Evolutionary conservation across 2,113 vertebrate species (phyloP).

Genomic region (Charadrius vociferus): DNA sequence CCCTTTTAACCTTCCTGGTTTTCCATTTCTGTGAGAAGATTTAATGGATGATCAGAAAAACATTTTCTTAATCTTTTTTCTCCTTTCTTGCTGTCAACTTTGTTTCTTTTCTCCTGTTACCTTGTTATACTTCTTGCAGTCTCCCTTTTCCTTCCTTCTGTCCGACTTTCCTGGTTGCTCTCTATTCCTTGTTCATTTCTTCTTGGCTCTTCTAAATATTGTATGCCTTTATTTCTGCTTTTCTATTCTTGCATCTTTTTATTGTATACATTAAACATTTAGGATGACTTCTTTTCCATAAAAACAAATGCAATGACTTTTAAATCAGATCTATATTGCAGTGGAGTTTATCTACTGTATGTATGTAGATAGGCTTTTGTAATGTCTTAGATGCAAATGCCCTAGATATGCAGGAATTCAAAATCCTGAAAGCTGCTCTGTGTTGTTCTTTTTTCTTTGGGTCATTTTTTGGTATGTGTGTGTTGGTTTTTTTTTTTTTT

Average conservation of each 20-base stretch:
- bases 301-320: not conserved
- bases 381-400: not conserved
- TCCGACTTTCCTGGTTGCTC: not conserved
- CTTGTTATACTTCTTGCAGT: not conserved
- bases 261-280: conserved; percentile 22
- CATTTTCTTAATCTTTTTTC: not conserved
- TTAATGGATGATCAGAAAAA: not conserved
- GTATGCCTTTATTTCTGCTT: not conserved
- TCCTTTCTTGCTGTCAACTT: not conserved
- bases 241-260: conserved; percentile 30
- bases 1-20: not conserved
- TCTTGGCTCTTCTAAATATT: not conserved
- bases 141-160: not conserved
- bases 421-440: not conserved
- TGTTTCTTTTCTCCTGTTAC: not conserved
- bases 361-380: not conserved
- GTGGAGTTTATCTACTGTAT: not conserved
- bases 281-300: not conserved
- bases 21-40: not conserved
- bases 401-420: not conserved
- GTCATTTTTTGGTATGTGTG: no score
- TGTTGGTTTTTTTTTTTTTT: not conserved
- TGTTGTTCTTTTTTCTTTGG: not conserved
- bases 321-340: not conserved
- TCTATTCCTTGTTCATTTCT: not conserved